These are phyloP conservation scores for Leptosomus discolor DNA, from an alignment of 2,113 vertebrate genomes.

Conservation along the genomic window DNA sequence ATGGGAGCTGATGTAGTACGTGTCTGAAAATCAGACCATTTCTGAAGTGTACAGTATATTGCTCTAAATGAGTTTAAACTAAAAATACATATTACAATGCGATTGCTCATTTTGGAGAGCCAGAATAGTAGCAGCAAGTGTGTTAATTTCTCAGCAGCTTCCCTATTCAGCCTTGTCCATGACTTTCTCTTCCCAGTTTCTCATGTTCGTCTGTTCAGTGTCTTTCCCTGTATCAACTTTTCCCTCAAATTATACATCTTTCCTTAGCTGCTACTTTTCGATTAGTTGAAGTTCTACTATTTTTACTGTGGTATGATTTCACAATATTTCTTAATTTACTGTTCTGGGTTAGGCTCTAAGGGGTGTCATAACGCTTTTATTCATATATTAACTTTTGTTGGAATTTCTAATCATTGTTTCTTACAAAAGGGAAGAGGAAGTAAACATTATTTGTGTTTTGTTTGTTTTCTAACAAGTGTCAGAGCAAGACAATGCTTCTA, in stretches of 20 bases:
- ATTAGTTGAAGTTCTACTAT: neutral
- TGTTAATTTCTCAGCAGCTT: neutral
- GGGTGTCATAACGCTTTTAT: neutral
- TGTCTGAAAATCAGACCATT: neutral
- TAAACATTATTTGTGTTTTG: neutral
- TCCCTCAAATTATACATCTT: neutral
- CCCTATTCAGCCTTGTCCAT: neutral
- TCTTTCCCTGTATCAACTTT: neutral
- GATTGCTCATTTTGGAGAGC: neutral
- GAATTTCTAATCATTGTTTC: neutral
- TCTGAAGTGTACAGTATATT: neutral
- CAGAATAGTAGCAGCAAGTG: neutral
- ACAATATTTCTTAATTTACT: neutral
- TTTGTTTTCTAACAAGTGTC: conserved; percentile 66
- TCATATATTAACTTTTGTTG: neutral
- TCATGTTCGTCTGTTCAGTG: neutral
- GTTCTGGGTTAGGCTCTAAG: neutral
- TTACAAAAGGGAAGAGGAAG: neutral
- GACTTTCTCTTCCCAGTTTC: neutral
- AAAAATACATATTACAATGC: neutral
- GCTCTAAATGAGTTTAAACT: neutral
- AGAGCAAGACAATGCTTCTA: conserved; percentile 42
- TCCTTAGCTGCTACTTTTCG: neutral
- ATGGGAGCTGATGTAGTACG: neutral
- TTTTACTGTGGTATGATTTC: neutral